Evolutionary conservation across 2,797 vertebrate species (phyloP), one percentile per base, ranked within the genome.

Genomic region (Thaleichthys pacificus): DNA sequence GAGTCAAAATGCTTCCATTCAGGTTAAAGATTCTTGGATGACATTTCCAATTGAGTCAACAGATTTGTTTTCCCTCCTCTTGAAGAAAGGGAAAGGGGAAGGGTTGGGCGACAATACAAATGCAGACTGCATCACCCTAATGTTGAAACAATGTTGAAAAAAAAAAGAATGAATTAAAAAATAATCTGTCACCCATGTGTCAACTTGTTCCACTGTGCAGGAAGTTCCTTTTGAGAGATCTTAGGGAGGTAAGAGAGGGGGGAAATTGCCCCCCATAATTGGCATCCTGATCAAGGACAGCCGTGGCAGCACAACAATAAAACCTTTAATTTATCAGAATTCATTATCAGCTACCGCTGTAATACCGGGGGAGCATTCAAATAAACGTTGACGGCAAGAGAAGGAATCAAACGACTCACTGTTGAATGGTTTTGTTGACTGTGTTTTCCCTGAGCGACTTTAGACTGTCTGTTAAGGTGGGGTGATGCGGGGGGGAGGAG

Each of bases 21-120:
- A 95, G 92, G 92, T 97, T 96, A 95, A 96, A 95, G 93, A 96
- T 96, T 96, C 94, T 92, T 92, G 91, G 93, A 93, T 97, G 96
- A 97, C 96, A 96, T 97, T 94, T 89, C 95, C 95, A 95, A 96
- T 96, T 95, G 95, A 96, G 94, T 98, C 95, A 96, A 96, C 95
- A 95, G 91, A 94, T 60, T 28, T 58, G 14, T 15, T 85, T 84
- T 77, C 80, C 85, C 88, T 81, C 70, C 82, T 84, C 82, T 79
- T 78, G 76, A 87, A 87, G 80, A 88, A 90, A 84, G 79, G 86
- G 75, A 80, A 51, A 88, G 91, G 94, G 93, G 94, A 95, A 91
- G 75, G 79, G 78, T 77, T 74, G 80, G 94, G 92, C 93, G 87
- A 91, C 84, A 86, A 89, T 93, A 94, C 95, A 96, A 95, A 95